phyloP scores from a whole-genome alignment of 2,113 vertebrate genomes.

The Geococcyx californianus region DNA sequence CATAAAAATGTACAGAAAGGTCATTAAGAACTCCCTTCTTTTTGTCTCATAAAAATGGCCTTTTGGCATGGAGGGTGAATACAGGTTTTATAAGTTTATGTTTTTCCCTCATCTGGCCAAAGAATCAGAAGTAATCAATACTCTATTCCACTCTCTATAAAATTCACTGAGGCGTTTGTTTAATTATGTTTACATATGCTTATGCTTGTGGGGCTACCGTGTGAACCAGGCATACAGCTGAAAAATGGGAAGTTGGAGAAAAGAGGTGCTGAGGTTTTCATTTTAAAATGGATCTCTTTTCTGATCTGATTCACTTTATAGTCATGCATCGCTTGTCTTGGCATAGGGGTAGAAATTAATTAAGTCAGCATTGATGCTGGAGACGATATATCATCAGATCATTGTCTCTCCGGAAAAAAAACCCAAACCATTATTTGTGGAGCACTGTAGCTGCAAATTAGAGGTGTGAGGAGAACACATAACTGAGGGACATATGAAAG shows the following conservation, averaged over 20 bases:
- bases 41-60: neutral
- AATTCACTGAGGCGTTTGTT: neutral
- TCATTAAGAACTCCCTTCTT: neutral
- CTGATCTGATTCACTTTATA: neutral
- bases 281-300: neutral
- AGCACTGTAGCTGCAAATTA: slow-evolving; percentile 36
- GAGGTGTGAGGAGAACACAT: neutral
- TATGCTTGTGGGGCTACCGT: neutral
- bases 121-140: neutral
- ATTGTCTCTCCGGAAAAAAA: slow-evolving; percentile 10
- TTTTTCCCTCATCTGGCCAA: neutral
- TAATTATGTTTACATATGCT: neutral
- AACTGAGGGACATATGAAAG: slow-evolving; percentile 36
- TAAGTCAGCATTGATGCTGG: slow-evolving; percentile 1
- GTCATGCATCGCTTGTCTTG: neutral
- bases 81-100: neutral
- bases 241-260: neutral
- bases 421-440: slow-evolving; percentile 22
- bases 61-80: neutral
- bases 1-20: neutral
- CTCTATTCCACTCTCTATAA: neutral
- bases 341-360: slow-evolving; percentile 31
- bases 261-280: neutral
- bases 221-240: neutral
- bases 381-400: slow-evolving; percentile 36